phyloP scores from a whole-genome alignment of 1,140 invertebrate species.

The Eueides isabella region DNA sequence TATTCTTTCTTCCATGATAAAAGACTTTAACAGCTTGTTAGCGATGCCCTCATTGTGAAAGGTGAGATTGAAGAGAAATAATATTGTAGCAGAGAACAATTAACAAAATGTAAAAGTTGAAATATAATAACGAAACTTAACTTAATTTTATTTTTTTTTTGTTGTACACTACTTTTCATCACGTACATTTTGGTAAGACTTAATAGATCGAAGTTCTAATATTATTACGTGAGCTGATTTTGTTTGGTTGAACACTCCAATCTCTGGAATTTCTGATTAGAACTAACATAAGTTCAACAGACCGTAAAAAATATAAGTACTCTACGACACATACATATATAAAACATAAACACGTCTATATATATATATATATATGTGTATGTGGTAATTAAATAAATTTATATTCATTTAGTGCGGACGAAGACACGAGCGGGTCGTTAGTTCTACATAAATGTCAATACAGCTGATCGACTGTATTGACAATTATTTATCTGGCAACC shows the following conservation, averaged over 20 bases:
- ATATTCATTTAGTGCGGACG: too few relatives aligned
- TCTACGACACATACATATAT: too few relatives aligned
- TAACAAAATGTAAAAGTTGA: background rate
- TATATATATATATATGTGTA: too few relatives aligned
- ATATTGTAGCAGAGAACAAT: background rate
- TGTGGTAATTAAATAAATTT: too few relatives aligned
- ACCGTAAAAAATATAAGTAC: too few relatives aligned
- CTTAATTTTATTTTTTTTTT: too few relatives aligned
- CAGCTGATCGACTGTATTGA: slow-evolving; percentile 10
- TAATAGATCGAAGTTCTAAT: too few relatives aligned
- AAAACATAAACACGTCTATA: too few relatives aligned
- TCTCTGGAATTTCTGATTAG: too few relatives aligned
- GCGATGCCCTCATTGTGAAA: slow-evolving; percentile 26
- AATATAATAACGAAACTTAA: background rate
- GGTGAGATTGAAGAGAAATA: slow-evolving; percentile 15
- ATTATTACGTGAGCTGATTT: background rate
- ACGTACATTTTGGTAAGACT: background rate
- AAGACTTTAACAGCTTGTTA: slow-evolving; percentile 52
- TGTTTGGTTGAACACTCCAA: too few relatives aligned
- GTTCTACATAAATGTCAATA: background rate
- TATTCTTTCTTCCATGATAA: slow-evolving; percentile 38
- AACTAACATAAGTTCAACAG: too few relatives aligned
- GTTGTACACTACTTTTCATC: too few relatives aligned
- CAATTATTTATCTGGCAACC: slow-evolving; percentile 40
- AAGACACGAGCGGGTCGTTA: background rate